Conservation (phyloP, 2,888 invertebrate species). For the Leptothorax acervorum region DNA sequence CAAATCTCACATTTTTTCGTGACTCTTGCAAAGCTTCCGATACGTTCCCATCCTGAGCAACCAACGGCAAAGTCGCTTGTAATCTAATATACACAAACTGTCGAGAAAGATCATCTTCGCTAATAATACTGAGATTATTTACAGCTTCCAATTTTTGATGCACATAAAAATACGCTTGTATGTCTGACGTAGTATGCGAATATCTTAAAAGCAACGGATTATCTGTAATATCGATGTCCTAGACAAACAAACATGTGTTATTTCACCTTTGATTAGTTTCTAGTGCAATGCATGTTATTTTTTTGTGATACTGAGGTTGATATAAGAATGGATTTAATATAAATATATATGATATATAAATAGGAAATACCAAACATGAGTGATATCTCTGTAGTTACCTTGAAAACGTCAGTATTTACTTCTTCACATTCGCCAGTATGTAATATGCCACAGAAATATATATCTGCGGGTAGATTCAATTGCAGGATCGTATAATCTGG, state of each 20-base stretch:
- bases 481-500: slow-evolving; percentile 86
- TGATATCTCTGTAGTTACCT: slow-evolving; percentile 87
- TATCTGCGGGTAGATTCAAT: slow-evolving; percentile 91
- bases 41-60: slow-evolving; percentile 88
- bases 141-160: slow-evolving; percentile 91
- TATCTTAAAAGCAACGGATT: slow-evolving; percentile 90
- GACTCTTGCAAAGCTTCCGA: slow-evolving; percentile 88
- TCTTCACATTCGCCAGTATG: slow-evolving; percentile 89
- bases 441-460: slow-evolving; percentile 92
- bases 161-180: slow-evolving; percentile 90
- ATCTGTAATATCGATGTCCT: slow-evolving; percentile 93
- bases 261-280: neutral
- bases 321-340: neutral
- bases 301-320: neutral
- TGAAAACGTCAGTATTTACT: slow-evolving; percentile 88
- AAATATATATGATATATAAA: slow-evolving; percentile 11
- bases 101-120: slow-evolving; percentile 88
- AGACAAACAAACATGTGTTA: slow-evolving; percentile 28
- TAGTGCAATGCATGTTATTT: neutral
- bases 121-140: slow-evolving; percentile 88
- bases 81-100: slow-evolving; percentile 91
- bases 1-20: slow-evolving; percentile 88
- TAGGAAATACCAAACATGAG: neutral
- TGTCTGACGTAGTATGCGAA: slow-evolving; percentile 87
- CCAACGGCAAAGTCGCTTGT: slow-evolving; percentile 89